A percentile compares a stretch with the other conserved stretches of the same genome.
Evolutionary conservation across 92 coral and sea anemone species (phyloP).

Genomic region (Anthopleura xanthogrammica): DNA sequence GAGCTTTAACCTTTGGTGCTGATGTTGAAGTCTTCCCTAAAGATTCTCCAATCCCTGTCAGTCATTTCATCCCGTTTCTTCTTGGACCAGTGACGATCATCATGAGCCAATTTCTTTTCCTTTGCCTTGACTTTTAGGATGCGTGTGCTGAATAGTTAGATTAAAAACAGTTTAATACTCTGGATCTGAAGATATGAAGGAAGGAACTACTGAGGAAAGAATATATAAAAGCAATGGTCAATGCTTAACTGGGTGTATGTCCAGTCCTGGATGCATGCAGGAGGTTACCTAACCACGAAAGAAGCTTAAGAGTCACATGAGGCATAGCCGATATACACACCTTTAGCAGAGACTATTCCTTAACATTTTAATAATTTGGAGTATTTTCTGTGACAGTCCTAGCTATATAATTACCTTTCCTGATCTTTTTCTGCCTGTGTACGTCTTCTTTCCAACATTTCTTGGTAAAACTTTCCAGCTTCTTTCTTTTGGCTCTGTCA

Average conservation of each 20-base stretch:
- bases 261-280: no score
- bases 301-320: no score
- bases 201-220: no score
- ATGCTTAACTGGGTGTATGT: no score
- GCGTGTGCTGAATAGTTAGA: constrained; percentile 50
- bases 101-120: constrained; percentile 85
- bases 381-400: no score
- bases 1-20: constrained; percentile 78
- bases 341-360: no score
- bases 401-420: constrained; percentile 55
- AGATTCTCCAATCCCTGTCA: constrained; percentile 99
- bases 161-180: neutral
- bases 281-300: no score
- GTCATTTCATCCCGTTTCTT: constrained; percentile 90
- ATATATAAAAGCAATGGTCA: no score
- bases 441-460: constrained; percentile 89
- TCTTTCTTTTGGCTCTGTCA: constrained; percentile 87
- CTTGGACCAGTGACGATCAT: constrained; percentile 98
- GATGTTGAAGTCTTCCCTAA: constrained; percentile 93
- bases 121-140: constrained; percentile 67
- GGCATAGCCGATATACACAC: no score
- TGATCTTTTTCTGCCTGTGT: constrained; percentile 90
- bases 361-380: no score
- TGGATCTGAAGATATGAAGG: no score
- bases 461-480: constrained; percentile 85